These are phyloP conservation scores for Erythrolamprus reginae DNA, from an alignment of 2,113 vertebrate species.

Conservation along the genomic window DNA sequence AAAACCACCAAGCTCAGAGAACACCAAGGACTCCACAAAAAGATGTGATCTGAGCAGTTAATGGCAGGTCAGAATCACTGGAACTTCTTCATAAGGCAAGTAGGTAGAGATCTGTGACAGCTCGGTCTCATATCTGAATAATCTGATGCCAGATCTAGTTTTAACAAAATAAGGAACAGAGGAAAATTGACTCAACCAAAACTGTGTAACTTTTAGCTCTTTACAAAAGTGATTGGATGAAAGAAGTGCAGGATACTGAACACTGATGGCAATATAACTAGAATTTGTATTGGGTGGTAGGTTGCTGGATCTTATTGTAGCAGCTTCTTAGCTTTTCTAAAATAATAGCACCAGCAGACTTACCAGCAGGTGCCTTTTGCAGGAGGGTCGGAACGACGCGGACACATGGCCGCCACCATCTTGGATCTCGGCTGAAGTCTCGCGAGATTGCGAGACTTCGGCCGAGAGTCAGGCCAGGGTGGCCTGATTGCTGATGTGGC, in stretches of 20 bases:
- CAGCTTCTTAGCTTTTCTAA: not conserved
- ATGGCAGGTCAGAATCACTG: not conserved
- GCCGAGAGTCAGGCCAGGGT: too few species aligned
- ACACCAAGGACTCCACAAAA: too few species aligned
- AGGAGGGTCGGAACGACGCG: too few species aligned
- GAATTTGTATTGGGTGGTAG: not conserved
- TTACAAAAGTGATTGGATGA: not conserved
- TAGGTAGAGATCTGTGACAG: not conserved
- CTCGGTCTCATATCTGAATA: not conserved
- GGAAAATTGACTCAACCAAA: not conserved
- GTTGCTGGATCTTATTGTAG: not conserved
- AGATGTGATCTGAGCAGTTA: not conserved
- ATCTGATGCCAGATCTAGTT: not conserved
- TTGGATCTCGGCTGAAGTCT: too few species aligned
- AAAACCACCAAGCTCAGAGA: too few species aligned
- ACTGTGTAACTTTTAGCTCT: not conserved
- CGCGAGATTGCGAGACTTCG: too few species aligned
- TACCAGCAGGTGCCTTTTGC: too few species aligned
- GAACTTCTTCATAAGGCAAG: not conserved
- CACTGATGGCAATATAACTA: not conserved
- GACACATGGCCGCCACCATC: too few species aligned
- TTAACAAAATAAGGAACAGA: not conserved
- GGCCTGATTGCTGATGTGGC: too few species aligned
- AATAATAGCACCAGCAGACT: too few species aligned
- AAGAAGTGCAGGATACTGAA: not conserved